Conservation (phyloP, 2,888 invertebrate species). For the Scaptomyza tumidula region DNA sequence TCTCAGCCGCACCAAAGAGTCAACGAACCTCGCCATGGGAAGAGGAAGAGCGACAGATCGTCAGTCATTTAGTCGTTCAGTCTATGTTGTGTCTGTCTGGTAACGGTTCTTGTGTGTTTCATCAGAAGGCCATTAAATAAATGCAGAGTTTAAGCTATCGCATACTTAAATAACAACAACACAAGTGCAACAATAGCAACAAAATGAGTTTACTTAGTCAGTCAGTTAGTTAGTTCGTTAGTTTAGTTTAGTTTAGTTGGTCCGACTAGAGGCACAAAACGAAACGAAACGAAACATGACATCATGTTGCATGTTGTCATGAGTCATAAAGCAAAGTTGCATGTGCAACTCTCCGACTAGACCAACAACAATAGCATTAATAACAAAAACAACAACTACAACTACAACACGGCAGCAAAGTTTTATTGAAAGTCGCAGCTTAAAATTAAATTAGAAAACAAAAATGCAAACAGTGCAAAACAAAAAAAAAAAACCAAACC, state of each 20-base stretch:
- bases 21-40: slow-evolving; percentile 54
- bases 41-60: slow-evolving; percentile 20
- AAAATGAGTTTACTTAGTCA: slow-evolving; percentile 48
- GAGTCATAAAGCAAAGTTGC: slow-evolving; percentile 80
- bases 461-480: slow-evolving; percentile 53
- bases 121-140: slow-evolving; percentile 62
- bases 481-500: slow-evolving; percentile 9
- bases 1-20: slow-evolving; percentile 31
- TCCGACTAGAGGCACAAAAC: slow-evolving; percentile 49
- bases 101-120: slow-evolving; percentile 49
- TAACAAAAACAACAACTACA: slow-evolving; percentile 37
- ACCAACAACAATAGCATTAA: slow-evolving; percentile 4
- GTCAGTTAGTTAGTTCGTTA: slow-evolving; percentile 46
- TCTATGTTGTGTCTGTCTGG: slow-evolving; percentile 25
- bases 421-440: slow-evolving; percentile 67
- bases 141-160: slow-evolving; percentile 62
- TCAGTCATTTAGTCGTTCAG: slow-evolving; percentile 1
- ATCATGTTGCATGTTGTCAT: slow-evolving; percentile 80
- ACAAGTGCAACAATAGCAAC: slow-evolving; percentile 2
- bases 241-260: slow-evolving; percentile 35
- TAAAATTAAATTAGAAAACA: slow-evolving; percentile 70
- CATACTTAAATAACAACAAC: slow-evolving; percentile 26
- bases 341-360: slow-evolving; percentile 55
- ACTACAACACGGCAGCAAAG: slow-evolving; percentile 49
- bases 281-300: slow-evolving; percentile 62